These are phyloP conservation scores for Probaryconus sp. DNA, from an alignment of 1,140 invertebrate genomes.

Conservation along the genomic window DNA sequence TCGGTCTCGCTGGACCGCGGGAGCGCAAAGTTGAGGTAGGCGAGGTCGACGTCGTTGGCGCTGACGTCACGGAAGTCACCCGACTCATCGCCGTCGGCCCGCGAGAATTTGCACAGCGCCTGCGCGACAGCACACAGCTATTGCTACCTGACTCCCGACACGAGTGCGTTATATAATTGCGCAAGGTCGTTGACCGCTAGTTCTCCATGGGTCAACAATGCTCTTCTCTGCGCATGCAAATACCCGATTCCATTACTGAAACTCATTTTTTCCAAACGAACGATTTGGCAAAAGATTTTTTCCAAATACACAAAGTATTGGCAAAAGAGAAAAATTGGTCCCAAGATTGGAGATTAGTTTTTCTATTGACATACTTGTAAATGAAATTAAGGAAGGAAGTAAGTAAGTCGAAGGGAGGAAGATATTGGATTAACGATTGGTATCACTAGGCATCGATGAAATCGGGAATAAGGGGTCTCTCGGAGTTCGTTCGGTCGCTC, in stretches of 20 bases:
- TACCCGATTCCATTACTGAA: conserved; percentile 9
- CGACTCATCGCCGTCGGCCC: conserved; percentile 64
- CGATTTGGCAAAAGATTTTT: too few species aligned
- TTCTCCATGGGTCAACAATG: conserved; percentile 39
- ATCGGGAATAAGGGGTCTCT: background rate
- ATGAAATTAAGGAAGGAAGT: too few species aligned
- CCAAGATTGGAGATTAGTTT: too few species aligned
- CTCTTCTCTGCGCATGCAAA: conserved; percentile 23
- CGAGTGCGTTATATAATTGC: conserved; percentile 67
- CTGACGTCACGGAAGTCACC: conserved; percentile 73
- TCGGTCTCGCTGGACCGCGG: conserved; percentile 59
- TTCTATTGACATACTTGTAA: too few species aligned
- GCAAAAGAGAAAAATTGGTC: too few species aligned
- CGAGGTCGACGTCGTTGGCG: conserved; percentile 74
- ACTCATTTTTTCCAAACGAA: too few species aligned
- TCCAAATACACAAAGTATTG: too few species aligned
- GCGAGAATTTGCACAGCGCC: conserved; percentile 46
- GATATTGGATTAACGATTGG: too few species aligned
- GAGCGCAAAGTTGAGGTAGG: conserved; percentile 74
- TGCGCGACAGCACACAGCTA: conserved; percentile 43
- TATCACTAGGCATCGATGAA: too few species aligned
- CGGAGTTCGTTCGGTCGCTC: conserved; percentile 14
- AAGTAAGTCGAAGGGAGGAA: too few species aligned
- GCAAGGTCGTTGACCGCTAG: conserved; percentile 73
- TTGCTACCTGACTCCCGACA: conserved; percentile 35